Conservation (phyloP, 2,113 vertebrate genomes). For the Diadophis punctatus region DNA sequence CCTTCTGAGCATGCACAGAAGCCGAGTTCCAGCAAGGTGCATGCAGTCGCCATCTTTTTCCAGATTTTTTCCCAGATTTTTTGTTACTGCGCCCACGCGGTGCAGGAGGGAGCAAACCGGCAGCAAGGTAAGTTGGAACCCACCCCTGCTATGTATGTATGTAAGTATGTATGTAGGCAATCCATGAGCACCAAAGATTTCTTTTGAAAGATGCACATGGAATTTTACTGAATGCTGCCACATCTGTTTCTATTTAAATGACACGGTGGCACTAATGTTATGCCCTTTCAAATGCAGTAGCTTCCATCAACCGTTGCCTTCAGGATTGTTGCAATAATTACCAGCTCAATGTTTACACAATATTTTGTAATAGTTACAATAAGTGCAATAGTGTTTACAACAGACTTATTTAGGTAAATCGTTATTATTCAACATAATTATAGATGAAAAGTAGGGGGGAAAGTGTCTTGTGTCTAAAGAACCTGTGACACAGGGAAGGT, state of each 20-base stretch:
- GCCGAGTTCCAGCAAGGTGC: too few species aligned
- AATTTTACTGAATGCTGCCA: background rate
- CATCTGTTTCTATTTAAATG: background rate
- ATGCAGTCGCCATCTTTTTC: too few species aligned
- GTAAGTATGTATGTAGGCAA: too few species aligned
- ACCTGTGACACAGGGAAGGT: background rate
- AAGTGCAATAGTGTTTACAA: background rate
- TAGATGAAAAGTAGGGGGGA: background rate
- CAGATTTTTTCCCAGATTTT: too few species aligned
- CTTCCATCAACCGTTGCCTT: background rate
- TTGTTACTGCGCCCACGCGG: too few species aligned
- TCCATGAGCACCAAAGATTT: background rate
- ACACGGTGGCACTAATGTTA: background rate
- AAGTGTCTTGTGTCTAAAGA: background rate
- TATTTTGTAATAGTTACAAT: background rate
- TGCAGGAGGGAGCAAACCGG: too few species aligned
- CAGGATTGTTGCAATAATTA: background rate
- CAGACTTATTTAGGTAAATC: background rate
- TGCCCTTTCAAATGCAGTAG: background rate
- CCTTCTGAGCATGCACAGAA: too few species aligned
- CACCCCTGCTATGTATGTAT: too few species aligned
- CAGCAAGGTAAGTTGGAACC: too few species aligned
- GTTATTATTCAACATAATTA: background rate
- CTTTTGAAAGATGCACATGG: background rate
- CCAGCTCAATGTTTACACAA: background rate